These are phyloP conservation scores for Avahi laniger DNA, from an alignment of 2,797 vertebrate genomes.

Conservation along the genomic window DNA sequence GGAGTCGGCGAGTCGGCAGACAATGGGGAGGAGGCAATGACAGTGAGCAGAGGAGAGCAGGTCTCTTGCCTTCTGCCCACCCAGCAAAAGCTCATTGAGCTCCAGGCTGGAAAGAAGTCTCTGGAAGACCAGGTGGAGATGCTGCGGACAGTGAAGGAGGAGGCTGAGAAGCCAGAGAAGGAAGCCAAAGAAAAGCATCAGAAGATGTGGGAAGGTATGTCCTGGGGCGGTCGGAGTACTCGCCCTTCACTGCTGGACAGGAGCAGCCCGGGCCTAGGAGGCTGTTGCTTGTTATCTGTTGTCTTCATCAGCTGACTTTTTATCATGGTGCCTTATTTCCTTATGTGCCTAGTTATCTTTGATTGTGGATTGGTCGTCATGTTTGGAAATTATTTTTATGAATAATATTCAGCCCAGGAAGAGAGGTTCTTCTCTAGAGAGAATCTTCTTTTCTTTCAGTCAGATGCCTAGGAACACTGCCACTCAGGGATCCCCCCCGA, in stretches of 20 bases:
- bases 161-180: conserved; percentile 91
- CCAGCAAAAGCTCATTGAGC: conserved; percentile 87
- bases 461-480: background rate
- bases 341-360: background rate
- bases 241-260: rapidly evolving
- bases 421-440: background rate
- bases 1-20: background rate
- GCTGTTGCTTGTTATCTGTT: background rate
- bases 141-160: conserved; percentile 89
- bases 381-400: background rate
- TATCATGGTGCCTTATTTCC: background rate
- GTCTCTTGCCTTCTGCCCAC: background rate
- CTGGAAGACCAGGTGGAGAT: conserved; percentile 89
- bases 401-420: background rate
- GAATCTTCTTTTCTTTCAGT: background rate
- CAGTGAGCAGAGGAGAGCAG: background rate
- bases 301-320: background rate
- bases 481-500: background rate
- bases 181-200: conserved; percentile 93
- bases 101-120: conserved; percentile 86
- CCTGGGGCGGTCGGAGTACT: rapidly evolving
- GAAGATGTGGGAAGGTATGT: conserved; percentile 92
- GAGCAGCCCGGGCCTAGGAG: background rate
- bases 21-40: rapidly evolving
- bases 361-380: background rate